Conservation (phyloP, 2,113 vertebrate genomes). For the Percopsis transmontana region DNA sequence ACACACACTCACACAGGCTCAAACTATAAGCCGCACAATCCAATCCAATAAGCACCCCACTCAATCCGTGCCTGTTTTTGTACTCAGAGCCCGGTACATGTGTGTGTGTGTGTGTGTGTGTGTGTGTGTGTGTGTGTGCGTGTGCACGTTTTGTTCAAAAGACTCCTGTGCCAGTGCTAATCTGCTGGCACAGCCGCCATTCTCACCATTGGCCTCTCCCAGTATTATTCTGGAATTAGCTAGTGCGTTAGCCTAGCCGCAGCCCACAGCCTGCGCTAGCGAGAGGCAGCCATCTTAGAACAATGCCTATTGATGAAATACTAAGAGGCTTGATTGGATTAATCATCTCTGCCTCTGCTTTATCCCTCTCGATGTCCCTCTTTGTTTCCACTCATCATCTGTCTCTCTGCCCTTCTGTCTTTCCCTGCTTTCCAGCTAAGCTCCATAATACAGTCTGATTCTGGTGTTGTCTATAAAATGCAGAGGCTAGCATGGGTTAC, state of each 20-base stretch:
- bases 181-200: slow-evolving; percentile 61
- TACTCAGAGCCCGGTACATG: slow-evolving; percentile 29
- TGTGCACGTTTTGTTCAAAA: slow-evolving; percentile 4
- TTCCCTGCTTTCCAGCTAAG: slow-evolving; percentile 35
- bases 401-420: slow-evolving; percentile 34
- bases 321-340: slow-evolving; percentile 75
- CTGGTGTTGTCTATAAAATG: too few relatives aligned
- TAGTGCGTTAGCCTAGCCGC: slow-evolving; percentile 63
- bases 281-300: slow-evolving; percentile 73
- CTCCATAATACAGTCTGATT: slow-evolving; percentile 26
- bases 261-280: slow-evolving; percentile 56
- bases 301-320: slow-evolving; percentile 72
- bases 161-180: slow-evolving; percentile 66
- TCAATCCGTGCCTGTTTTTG: slow-evolving; percentile 54
- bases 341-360: slow-evolving; percentile 58
- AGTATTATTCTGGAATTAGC: slow-evolving; percentile 72
- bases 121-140: slow-evolving; percentile 13
- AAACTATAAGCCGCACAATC: slow-evolving; percentile 60
- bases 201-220: slow-evolving; percentile 58
- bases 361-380: slow-evolving; percentile 6
- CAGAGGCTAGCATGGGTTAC: too few relatives aligned
- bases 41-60: slow-evolving; percentile 58
- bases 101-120: slow-evolving; percentile 35
- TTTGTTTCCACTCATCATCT: slow-evolving; percentile 49
- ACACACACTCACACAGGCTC: slow-evolving; percentile 57